A percentile compares a stretch with the other conserved stretches of the same genome.
Conservation (phyloP, 1,140 invertebrate genomes). For the Brachionus sp. region DNA sequence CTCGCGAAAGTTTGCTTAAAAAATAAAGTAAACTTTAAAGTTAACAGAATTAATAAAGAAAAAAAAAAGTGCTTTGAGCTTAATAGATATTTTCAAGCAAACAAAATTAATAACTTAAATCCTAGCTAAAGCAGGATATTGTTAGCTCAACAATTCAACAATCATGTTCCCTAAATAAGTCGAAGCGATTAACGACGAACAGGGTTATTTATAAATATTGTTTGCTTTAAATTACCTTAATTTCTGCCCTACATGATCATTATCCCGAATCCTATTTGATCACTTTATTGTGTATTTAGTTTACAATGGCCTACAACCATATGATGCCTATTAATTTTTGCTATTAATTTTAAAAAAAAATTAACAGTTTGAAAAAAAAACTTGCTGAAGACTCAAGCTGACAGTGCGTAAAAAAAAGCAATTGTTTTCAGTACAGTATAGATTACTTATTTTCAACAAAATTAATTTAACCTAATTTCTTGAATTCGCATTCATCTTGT, state of each 20-base stretch:
- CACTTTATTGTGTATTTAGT: not conserved
- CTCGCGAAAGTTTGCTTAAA: not conserved
- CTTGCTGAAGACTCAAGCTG: constrained; percentile 17
- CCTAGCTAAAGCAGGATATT: not conserved
- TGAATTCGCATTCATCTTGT: constrained; percentile 7
- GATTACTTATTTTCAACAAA: constrained; percentile 14
- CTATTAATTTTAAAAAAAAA: constrained; percentile 1
- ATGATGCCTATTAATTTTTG: constrained; percentile 30
- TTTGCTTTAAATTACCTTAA: constrained; percentile 15
- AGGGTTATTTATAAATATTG: not conserved
- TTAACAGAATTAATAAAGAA: not conserved
- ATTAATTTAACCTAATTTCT: constrained; percentile 22
- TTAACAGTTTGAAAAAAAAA: constrained; percentile 34
- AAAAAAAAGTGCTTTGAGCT: not conserved
- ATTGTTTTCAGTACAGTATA: not conserved
- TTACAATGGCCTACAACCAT: not conserved
- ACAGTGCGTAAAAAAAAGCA: not conserved
- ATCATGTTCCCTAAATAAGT: not conserved
- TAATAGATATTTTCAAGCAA: not conserved
- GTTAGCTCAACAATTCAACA: not conserved
- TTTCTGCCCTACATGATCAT: constrained; percentile 19
- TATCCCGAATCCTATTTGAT: not conserved
- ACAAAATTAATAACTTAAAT: not conserved
- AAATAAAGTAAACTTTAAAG: not conserved
- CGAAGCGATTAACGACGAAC: not conserved